Conservation (phyloP, 2,797 vertebrate genomes). For the Hyperoplus immaculatus region DNA sequence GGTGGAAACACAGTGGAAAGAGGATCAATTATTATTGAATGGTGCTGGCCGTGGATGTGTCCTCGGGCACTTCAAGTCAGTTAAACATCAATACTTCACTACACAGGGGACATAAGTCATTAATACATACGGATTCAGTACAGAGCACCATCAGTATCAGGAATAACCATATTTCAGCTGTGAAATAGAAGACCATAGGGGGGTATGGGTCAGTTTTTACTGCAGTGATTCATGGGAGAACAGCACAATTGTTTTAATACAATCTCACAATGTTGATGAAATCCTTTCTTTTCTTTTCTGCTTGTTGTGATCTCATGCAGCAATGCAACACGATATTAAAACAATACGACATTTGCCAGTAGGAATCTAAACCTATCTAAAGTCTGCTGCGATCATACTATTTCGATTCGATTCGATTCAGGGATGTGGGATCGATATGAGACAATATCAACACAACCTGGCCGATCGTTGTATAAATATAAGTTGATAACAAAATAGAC, state of each 20-base stretch:
- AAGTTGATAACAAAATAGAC: no score
- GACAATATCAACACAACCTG: no score
- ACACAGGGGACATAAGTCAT: conserved; percentile 3
- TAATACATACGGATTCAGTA: neutral
- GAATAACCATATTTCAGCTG: neutral
- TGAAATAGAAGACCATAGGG: neutral
- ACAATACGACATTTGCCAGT: no score
- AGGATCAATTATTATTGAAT: conserved; percentile 76
- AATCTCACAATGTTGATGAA: neutral
- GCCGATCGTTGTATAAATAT: no score
- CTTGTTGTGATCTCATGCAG: no score
- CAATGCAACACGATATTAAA: no score
- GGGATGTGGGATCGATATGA: no score
- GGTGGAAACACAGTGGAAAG: conserved; percentile 49
- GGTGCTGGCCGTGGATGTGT: conserved; percentile 14
- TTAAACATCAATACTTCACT: conserved; percentile 50
- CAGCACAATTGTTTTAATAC: neutral
- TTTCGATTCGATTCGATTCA: no score
- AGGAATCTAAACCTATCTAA: no score
- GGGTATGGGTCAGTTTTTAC: neutral
- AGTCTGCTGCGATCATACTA: no score
- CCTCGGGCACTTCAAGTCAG: conserved; percentile 39
- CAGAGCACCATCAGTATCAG: conserved; percentile 1
- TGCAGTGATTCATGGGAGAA: neutral
- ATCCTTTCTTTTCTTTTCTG: neutral